Evolutionary conservation across 2,888 invertebrate genomes (phyloP), one percentile per base, ranked within the genome.

Genomic region (Eledona agricola): DNA sequence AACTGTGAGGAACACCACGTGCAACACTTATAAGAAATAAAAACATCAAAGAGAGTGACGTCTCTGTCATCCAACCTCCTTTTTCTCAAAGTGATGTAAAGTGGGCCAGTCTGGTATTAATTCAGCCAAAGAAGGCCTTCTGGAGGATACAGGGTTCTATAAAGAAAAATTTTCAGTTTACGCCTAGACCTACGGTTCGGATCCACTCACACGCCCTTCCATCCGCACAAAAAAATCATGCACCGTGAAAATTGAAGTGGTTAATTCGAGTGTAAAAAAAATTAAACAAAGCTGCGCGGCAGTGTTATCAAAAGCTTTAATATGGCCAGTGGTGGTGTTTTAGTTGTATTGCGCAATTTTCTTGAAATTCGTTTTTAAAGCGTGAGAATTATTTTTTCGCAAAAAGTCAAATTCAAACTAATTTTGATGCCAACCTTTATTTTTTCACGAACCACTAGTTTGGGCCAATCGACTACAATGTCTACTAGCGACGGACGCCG

Each of bases 21-120:
- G 68, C 68, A 68, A 57, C 16, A 50, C 50, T 34, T 49, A 11
- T 40, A 40, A 40, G 28, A 69, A 60, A 62, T 58, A 60, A 60
- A 34, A 45, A 51, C 19, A 55, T 42, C 26, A 63, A 65, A 58
- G 55, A 60, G 62, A 64, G 34, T 64, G 67, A 66, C 60, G 62
- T 62, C 59, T 64, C 65, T 69, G 65, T 69, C 71, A 65, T 83
- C 88, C 86, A 89, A 92, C 91, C 91, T 92, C 90, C 84, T 87
- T 84, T 82, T 81, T 86, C 81, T 82, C 83, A 83, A 86, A 86
- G 82, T 86, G 87, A 79, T 89, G 89, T 77, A 92, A 87, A 77
- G 86, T 88, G 75, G 95, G 95, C 94, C 95, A 96, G 83, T 95
- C 95, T 75, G 94, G 95, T 79, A 96, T 95, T 83, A 94, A 84